Evolutionary conservation across 1,140 invertebrate genomes (phyloP).

Genomic region (Diuraphis noxia): DNA sequence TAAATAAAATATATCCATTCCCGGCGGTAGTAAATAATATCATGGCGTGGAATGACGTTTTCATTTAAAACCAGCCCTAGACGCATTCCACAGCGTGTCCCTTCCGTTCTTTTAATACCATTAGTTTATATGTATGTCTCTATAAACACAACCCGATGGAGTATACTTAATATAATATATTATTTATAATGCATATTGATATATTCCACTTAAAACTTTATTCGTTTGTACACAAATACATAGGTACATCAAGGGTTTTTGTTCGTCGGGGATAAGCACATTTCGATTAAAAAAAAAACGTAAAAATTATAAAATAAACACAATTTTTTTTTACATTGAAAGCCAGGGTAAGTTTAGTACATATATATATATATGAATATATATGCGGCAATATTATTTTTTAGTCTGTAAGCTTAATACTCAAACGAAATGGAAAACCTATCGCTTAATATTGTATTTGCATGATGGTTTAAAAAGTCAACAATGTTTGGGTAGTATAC

Average conservation of each 20-base stretch:
- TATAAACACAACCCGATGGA: neutral
- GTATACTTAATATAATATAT: neutral
- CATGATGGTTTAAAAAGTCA: neutral
- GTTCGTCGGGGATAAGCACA: neutral
- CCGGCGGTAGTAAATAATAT: constrained; percentile 3
- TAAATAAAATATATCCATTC: neutral
- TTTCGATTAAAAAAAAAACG: neutral
- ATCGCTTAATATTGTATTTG: neutral
- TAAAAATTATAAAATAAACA: constrained; percentile 24
- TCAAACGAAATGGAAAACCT: constrained; percentile 11
- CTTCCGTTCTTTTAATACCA: constrained; percentile 18
- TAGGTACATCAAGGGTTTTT: neutral
- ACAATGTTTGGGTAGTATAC: neutral
- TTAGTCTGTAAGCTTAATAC: neutral
- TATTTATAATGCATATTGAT: constrained; percentile 2
- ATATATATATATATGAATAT: too few relatives aligned
- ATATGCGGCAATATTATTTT: neutral
- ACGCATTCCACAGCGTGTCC: constrained; percentile 27
- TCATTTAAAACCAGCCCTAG: constrained; percentile 38
- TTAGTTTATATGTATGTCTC: constrained; percentile 13
- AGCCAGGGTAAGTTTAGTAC: neutral
- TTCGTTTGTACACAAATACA: neutral
- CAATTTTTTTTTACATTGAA: neutral
- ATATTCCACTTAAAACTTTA: neutral
- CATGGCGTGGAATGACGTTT: constrained; percentile 26